phyloP scores from a whole-genome alignment of 2,888 invertebrate genomes.

The Amphimallon solstitiale region DNA sequence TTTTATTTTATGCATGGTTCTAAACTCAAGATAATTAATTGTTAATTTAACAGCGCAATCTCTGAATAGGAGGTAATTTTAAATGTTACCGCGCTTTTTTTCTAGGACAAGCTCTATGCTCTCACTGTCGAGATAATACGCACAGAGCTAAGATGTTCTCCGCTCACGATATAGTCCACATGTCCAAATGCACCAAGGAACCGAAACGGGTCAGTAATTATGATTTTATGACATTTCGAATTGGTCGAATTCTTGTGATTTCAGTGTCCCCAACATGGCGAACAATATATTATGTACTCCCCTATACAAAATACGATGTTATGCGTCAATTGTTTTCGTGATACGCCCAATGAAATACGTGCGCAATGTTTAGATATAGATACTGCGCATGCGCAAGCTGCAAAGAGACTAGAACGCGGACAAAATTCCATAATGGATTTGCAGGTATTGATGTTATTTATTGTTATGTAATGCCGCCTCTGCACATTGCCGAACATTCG shows the following conservation, averaged over 20 bases:
- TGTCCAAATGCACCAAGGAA: slow-evolving; percentile 76
- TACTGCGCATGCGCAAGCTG: slow-evolving; percentile 76
- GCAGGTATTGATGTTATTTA: slow-evolving; percentile 56
- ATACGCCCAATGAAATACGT: slow-evolving; percentile 73
- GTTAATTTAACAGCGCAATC: too few species aligned
- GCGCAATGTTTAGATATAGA: slow-evolving; percentile 79
- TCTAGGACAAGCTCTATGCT: slow-evolving; percentile 77
- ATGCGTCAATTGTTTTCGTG: slow-evolving; percentile 80
- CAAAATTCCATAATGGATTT: slow-evolving; percentile 62
- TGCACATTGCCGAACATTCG: too few species aligned
- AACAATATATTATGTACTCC: slow-evolving; percentile 80
- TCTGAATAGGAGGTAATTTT: not conserved
- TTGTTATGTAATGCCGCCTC: too few species aligned
- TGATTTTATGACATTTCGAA: not conserved
- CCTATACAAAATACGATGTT: slow-evolving; percentile 75
- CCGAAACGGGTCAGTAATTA: slow-evolving; percentile 68
- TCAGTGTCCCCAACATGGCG: slow-evolving; percentile 74
- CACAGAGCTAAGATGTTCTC: slow-evolving; percentile 83
- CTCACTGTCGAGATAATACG: slow-evolving; percentile 75
- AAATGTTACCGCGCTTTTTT: slow-evolving; percentile 23
- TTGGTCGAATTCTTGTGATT: slow-evolving; percentile 40
- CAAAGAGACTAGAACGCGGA: slow-evolving; percentile 76
- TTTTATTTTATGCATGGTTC: slow-evolving; percentile 9
- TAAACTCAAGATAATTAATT: too few species aligned
- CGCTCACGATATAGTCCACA: slow-evolving; percentile 76